These are phyloP conservation scores for Anarhynchus alexandrinus DNA, from an alignment of 2,113 vertebrate species.

Conservation along the genomic window DNA sequence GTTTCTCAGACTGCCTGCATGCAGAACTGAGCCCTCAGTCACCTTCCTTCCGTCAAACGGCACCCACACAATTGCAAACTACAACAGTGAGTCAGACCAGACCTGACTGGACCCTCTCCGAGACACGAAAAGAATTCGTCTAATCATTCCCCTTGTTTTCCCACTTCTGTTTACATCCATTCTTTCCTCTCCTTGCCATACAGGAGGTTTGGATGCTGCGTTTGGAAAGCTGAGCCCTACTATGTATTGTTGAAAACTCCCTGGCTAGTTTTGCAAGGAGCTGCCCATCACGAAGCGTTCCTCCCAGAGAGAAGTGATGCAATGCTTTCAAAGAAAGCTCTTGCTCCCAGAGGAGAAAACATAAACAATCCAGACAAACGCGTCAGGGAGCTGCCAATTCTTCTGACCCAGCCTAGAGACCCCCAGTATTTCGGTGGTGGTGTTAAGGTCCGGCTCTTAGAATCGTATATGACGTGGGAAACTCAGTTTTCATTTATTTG, in stretches of 20 bases:
- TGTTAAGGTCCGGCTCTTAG: background rate
- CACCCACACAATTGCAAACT: background rate
- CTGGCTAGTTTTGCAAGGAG: background rate
- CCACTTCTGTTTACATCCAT: background rate
- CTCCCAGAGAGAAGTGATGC: background rate
- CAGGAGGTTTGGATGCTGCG: background rate
- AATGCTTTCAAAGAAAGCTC: background rate
- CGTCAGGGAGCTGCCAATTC: background rate
- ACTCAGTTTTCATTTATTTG: background rate
- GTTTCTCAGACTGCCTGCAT: background rate
- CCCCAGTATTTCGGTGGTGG: background rate
- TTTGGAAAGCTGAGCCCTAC: background rate
- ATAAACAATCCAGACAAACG: background rate
- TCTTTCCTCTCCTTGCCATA: background rate
- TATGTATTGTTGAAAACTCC: background rate
- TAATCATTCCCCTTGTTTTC: background rate
- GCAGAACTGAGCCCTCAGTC: background rate
- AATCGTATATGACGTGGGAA: background rate
- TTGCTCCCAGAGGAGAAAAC: background rate
- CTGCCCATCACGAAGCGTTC: background rate
- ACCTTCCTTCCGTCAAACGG: background rate
- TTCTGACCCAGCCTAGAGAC: background rate
- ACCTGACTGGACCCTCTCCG: background rate
- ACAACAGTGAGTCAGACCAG: background rate
- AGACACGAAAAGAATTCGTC: accelerated